Conservation (phyloP, 2,113 vertebrate genomes). For the Rhea americana region DNA sequence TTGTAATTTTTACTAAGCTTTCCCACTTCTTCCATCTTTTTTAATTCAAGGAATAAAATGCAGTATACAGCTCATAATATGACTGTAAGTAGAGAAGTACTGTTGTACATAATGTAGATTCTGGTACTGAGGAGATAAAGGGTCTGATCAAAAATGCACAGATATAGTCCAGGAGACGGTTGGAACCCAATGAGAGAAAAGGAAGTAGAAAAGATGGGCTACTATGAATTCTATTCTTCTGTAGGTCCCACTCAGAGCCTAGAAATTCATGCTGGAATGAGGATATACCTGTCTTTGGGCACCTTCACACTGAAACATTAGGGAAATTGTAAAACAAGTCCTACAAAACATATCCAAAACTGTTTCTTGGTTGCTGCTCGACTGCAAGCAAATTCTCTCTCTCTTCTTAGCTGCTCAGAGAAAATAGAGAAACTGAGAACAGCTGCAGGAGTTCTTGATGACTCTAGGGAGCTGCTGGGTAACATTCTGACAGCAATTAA, state of each 20-base stretch:
- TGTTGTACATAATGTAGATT: not conserved
- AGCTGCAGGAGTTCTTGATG: not conserved
- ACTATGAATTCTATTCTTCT: not conserved
- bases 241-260: not conserved
- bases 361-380: not conserved
- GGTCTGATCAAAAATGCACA: not conserved
- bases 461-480: not conserved
- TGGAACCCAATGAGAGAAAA: not conserved
- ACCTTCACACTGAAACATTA: not conserved
- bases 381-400: not conserved
- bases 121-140: not conserved
- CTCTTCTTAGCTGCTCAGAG: not conserved
- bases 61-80: not conserved
- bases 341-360: not conserved
- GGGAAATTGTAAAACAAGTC: not conserved
- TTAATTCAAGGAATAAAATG: not conserved
- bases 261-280: not conserved
- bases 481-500: not conserved
- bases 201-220: not conserved
- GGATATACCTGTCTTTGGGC: not conserved
- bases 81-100: not conserved
- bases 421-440: not conserved
- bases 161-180: not conserved
- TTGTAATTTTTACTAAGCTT: not conserved
- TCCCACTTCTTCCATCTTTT: not conserved